Base-by-base conservation (phyloP, 2,113 vertebrate species). In the Mungos mungo region DNA sequence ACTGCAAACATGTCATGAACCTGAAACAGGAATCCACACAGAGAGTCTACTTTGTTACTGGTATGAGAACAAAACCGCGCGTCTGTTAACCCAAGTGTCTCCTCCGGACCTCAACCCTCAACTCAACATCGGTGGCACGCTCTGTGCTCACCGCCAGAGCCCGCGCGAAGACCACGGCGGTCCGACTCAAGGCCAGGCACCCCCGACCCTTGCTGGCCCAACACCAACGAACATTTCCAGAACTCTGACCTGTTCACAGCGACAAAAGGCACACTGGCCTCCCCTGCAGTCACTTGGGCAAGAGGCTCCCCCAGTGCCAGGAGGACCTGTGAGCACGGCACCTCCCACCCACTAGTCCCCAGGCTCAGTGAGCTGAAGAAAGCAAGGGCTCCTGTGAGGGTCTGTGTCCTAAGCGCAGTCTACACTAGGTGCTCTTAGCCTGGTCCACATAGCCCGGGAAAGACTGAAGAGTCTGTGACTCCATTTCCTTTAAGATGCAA, bases 161-260 rank as follows among this genome's bases (percentile, higher is more conserved):
- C 68, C 41, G 9, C 63, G 12, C 3, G 16, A 65, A 63, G 15
- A 33, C 50, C 11, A 19, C 18, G 29, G 29, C 29, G 13, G 25
- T 35, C 41, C 65, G 31, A 63, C 13, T 35, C 66, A 19, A 69
- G 68, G 41, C 35, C 2, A 66, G 77, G 29, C 57, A 2, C 12
- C 7, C 25, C 99, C 95, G 83, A 99, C 99, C 97, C 99, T 98
- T 66, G 98, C 98, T 79, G 99, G 98, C 15, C 99, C 98, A 47
- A 99, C 97, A 3, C 98, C 98, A 2, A 99, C 98, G 88, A 99
- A 99, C 99, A 98, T 98, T 95, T 98, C 98, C 52, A 99, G 90
- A 99, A 98, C 90, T 99, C 98, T 0, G 98, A 99, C 27, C 99
- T 98, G 3, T 98, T 99, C 94, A 98, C 98, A 0, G 98, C 98